Base-by-base conservation (phyloP, 37 sponge, comb jelly and placozoan species). In the Aphrocallistes beatrix region DNA sequence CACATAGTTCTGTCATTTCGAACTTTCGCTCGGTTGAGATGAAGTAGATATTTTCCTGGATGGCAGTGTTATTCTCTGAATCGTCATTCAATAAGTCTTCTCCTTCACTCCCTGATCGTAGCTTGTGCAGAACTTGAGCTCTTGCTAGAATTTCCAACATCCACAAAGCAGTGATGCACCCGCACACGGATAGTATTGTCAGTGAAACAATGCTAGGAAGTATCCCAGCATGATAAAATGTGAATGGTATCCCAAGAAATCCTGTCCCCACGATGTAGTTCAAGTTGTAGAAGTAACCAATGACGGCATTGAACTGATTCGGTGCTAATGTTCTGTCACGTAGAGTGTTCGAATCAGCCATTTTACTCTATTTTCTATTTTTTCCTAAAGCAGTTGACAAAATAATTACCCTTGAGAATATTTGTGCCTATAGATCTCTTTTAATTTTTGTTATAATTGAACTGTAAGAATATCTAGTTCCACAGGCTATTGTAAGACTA, bases 1-100 rank as follows among this genome's bases (percentile, higher is more conserved):
- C 83, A 47, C 90, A 90, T 39, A 93, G 49, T 47, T 95, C 96
- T 0, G 82, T 89, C 23, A 84, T 86, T 81, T 95, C 96, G 45
- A 95, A 93, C 50, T 91, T 91, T 6, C 96, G 69, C n/a, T 60
- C n/a, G 10, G 10, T 19, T 3, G 75, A 60, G n/a, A 60, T 60
- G 3, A 13, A 8, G n/a, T 60, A 60, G 8, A 60, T 60, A 28
- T 60, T 60, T n/a, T n/a, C n/a, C n/a, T n/a, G n/a, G n/a, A n/a
- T n/a, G n/a, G n/a, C n/a, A 60, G 1, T 13, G 21, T 60, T 60
- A 30, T 13, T 32, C 8, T 60, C 75, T 60, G 75, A 60, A 28
- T 60, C n/a, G 3, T 60, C 75, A 30, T 60, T 60, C n/a, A 60
- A 25, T 28, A 60, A 60, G n/a, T 3, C n/a, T 60, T 60, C 75